Base-by-base conservation (phyloP, 2,888 invertebrate genomes). In the Ormyrus thymus region DNA sequence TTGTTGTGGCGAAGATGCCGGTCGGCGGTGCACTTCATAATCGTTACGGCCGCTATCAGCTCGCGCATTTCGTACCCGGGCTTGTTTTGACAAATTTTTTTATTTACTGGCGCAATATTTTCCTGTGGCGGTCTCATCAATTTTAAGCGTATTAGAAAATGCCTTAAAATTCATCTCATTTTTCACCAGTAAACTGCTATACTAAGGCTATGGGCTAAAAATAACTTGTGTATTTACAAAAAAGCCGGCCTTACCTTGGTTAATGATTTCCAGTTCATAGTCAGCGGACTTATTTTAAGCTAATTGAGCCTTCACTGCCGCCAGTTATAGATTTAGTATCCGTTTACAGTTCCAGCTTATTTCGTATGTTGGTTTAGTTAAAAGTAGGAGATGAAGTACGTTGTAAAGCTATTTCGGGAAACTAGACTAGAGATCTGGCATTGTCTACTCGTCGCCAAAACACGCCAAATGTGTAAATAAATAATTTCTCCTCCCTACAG, bases 261-360 rank as follows among this genome's bases (percentile, higher is more conserved):
- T n/a, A 58, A 58, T 64, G 56, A 70, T 76, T 70, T 70, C 56
- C 45, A 11, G 13, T n/a, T 13, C 43, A 64, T 69, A 43, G n/a
- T 46, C 46, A 43, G 58, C 1, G 46, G 70, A 48, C 45, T 78
- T 78, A 78, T 78, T 78, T 78, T 70, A 64, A 69, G 68, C 69
- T 78, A 78, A 78, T 78, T 78, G 78, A 78, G 77, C 61, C 72
- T 61, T 77, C 13, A 53, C 46, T 43, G 61, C 11, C 7, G 11
- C 74, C 65, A 48, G 61, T 79, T 75, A 79, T 79, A 79, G 70
- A 76, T 76, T 80, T 76, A 69, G 68, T 76, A 76, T 76, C 64
- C 64, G 69, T 73, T 76, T 80, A 80, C 69, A 68, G 68, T 68
- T 66, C 64, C 71, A 76, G 79, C 75, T 79, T 71, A 76, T 76